Base-by-base conservation (phyloP, 2,113 vertebrate species). In the Holacanthus passer region DNA sequence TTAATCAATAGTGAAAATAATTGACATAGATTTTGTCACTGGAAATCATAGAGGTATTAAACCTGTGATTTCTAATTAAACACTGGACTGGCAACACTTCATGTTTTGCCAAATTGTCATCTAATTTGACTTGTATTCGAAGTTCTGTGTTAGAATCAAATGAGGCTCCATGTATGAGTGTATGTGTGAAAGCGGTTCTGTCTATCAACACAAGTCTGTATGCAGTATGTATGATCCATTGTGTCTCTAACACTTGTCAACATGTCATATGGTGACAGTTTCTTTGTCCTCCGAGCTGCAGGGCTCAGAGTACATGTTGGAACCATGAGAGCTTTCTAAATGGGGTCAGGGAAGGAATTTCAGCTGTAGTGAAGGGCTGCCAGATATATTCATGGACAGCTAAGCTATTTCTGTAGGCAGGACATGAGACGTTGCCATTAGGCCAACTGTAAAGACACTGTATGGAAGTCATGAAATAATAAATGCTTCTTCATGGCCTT, bases 301-400 rank as follows among this genome's bases (percentile, higher is more conserved):
- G 52, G 48, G 62, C 66, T 82, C 59, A 35, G 48, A 73, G 76
- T 43, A 13, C 82, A 77, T 75, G 73, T 43, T 81, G 80, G 79
- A 90, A 55, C 48, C 41, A 29, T 50, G 74, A n/a, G 17, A 39
- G 55, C 66, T 88, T 87, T 84, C 53, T 85, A 87, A 92, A 90
- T 19, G 56, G 74, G 85, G 83, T 78, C 69, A 80, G 69, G 83
- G 81, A 79, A 87, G 77, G 89, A 94, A 94, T 89, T 74, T 90
- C 86, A 94, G 89, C 90, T 85, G 83, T 27, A 85, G 78, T 81
- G 72, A 72, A 50, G 27, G 24, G 66, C 82, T 88, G 89, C 92
- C 93, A 92, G 89, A 75, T 89, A 66, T 93, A 94, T 94, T 94
- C 81, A 78, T 85, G 89, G 92, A 59, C 79, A 52, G 35, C 52